Evolutionary conservation across 2,888 invertebrate genomes (phyloP), one percentile per base, ranked within the genome.

Genomic region (Sesamia inferens): DNA sequence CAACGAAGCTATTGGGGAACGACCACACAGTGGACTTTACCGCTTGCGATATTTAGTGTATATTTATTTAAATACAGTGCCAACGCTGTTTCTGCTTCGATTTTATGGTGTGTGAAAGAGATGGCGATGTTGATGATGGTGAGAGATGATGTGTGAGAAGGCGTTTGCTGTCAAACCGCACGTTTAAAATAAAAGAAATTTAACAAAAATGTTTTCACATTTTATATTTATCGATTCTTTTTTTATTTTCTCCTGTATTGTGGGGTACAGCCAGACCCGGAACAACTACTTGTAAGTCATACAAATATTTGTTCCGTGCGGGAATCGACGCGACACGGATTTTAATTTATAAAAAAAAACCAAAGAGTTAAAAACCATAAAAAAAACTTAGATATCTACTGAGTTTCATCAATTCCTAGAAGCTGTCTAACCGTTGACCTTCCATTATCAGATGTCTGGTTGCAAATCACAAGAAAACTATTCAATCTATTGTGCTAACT

Each of bases 391-490:
- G 11, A 1, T 58, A 58, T 58, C 59, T 59, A 31, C n/a, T 7
- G n/a, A n/a, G 44, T 57, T 16, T 6, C 31, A 31, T 57, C 69
- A 14, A 64, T 67, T 84, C 81, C 85, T 81, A 86, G 87, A 68
- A 71, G 58, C 73, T 42, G 70, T 71, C 77, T 75, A 67, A 39
- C 71, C 74, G 71, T 14, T 85, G 87, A 83, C 79, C 84, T 77
- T 31, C 11, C 31, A 24, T 54, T 87, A 86, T 86, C 86, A 59
- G 87, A 86, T 86, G 86, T 86, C 86, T 86, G 81, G 13, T 71
- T 81, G 81, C 78, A 87, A 86, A 86, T 87, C 65, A 78, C 67
- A 31, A 44, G 48, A 76, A 76, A 78, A 81, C 85, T 76, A 83
- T 80, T 82, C 78, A 84, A 62, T 75, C 65, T 87, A 79, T 87